Conservation (phyloP, 2,113 vertebrate genomes). For the Physeter macrocephalus region DNA sequence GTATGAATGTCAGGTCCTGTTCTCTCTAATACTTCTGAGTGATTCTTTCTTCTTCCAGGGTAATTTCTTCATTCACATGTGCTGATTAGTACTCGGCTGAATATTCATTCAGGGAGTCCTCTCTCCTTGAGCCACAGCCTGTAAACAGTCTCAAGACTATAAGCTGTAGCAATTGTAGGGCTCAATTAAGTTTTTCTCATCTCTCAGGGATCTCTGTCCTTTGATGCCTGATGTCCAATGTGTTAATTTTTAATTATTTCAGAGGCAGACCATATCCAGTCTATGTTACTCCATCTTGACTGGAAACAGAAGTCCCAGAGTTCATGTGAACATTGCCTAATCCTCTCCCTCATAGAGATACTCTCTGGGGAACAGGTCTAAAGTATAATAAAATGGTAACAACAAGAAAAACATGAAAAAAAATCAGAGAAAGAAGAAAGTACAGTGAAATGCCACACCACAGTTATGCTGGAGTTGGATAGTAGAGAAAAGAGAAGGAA, state of each 20-base stretch:
- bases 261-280: not conserved
- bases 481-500: not conserved
- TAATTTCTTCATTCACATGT: not conserved
- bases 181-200: not conserved
- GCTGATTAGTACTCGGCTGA: not conserved
- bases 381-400: constrained; percentile 17
- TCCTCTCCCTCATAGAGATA: not conserved
- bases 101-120: not conserved
- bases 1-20: not conserved
- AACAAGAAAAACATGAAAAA: not conserved
- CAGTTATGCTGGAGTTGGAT: not conserved
- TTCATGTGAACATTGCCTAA: not conserved
- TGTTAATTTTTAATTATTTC: not conserved
- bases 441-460: not conserved
- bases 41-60: not conserved
- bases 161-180: not conserved
- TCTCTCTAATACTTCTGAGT: not conserved
- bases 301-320: constrained; percentile 14
- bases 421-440: not conserved
- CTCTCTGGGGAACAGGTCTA: not conserved
- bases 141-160: not conserved
- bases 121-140: not conserved
- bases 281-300: not conserved
- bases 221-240: not conserved
- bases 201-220: not conserved